phyloP scores from a whole-genome alignment of 2,888 invertebrate species.

The Parnassius glacialis region DNA sequence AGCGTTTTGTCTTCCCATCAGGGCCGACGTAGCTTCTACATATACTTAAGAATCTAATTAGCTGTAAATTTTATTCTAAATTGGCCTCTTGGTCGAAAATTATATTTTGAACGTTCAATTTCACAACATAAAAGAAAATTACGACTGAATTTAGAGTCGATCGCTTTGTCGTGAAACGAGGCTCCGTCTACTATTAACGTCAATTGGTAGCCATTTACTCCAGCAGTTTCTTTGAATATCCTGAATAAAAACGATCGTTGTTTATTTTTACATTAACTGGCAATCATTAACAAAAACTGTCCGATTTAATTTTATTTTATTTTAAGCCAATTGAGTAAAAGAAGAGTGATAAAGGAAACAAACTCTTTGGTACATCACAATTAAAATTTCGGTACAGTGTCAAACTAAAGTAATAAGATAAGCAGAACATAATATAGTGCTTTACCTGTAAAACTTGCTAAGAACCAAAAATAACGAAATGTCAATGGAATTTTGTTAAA shows the following conservation, averaged over 20 bases:
- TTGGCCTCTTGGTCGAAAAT: constrained; percentile 69
- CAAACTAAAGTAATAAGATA: no score
- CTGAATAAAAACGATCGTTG: constrained; percentile 13
- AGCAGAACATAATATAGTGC: no score
- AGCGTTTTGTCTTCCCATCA: constrained; percentile 45
- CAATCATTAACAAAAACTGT: constrained; percentile 10
- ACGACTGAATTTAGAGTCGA: constrained; percentile 25
- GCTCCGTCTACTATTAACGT: constrained; percentile 34
- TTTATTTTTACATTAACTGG: constrained; percentile 16
- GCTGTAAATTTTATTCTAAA: constrained; percentile 73
- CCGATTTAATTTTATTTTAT: neutral
- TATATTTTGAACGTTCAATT: constrained; percentile 25
- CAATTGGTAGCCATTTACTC: constrained; percentile 34
- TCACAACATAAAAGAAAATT: constrained; percentile 26
- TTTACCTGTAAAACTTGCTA: no score
- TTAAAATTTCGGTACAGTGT: no score
- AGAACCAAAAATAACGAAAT: no score
- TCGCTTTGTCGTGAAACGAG: constrained; percentile 45
- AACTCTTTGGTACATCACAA: no score
- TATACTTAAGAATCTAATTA: constrained; percentile 75
- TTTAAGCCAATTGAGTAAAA: neutral
- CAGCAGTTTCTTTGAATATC: constrained; percentile 24
- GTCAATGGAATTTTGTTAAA: no score
- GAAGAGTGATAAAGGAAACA: no score
- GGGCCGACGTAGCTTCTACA: constrained; percentile 38